These are phyloP conservation scores for Eupeodes latifasciatus DNA, from an alignment of 2,888 invertebrate species.

Conservation along the genomic window DNA sequence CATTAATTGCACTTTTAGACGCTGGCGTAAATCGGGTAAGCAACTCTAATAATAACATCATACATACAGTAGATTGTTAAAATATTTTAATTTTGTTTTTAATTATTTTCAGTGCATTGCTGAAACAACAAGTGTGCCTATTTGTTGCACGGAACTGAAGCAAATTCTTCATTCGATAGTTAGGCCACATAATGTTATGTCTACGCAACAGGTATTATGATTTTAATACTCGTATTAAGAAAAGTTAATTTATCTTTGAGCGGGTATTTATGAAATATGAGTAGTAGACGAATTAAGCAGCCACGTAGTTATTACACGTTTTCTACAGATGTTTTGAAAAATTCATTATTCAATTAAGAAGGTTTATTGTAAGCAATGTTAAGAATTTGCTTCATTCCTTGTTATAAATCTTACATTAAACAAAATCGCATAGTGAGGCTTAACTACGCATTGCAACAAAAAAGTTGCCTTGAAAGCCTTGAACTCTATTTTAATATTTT, in stretches of 20 bases:
- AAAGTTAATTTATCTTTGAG: background rate
- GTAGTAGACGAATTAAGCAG: too few species aligned
- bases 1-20: constrained; percentile 90
- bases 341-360: too few species aligned
- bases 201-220: constrained; percentile 85
- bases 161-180: constrained; percentile 92
- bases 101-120: constrained; percentile 86
- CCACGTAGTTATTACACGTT: too few species aligned
- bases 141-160: constrained; percentile 88
- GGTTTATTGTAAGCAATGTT: too few species aligned
- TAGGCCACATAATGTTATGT: constrained; percentile 90
- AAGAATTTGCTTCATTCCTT: too few species aligned
- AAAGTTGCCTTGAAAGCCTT: too few species aligned
- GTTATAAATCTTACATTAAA: too few species aligned
- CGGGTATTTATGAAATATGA: constrained; percentile 7
- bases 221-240: background rate
- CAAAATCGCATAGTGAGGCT: too few species aligned
- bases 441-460: too few species aligned
- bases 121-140: constrained; percentile 87
- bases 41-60: background rate
- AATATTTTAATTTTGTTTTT: constrained; percentile 18
- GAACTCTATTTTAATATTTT: too few species aligned
- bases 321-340: too few species aligned
- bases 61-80: background rate
- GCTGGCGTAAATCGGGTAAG: constrained; percentile 95